Evolutionary conservation across 2,888 invertebrate genomes (phyloP).

Genomic region (Rotaria sp.): DNA sequence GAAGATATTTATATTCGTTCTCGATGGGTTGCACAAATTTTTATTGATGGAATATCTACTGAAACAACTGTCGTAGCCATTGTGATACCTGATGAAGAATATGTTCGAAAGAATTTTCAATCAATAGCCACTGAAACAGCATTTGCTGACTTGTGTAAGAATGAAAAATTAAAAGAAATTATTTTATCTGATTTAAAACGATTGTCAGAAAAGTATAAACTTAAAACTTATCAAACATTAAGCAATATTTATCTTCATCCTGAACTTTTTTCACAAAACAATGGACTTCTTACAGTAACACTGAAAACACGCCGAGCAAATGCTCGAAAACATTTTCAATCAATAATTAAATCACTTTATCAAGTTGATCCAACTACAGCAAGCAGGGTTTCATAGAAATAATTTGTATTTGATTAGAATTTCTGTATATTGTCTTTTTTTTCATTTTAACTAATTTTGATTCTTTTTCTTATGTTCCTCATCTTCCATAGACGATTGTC

Average conservation of each 20-base stretch:
- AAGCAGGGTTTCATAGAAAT: not conserved
- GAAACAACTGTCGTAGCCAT: conserved; percentile 77
- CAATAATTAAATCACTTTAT: not conserved
- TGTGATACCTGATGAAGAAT: conserved; percentile 87
- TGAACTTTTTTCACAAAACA: not conserved
- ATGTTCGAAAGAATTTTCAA: conserved; percentile 60
- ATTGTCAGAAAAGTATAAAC: conserved; percentile 27
- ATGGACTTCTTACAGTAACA: not conserved
- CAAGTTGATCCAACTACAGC: not conserved
- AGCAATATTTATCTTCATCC: not conserved
- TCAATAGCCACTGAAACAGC: conserved; percentile 70
- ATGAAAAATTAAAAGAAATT: conserved; percentile 33
- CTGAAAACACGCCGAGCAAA: not conserved
- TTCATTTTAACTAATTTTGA: too few relatives aligned
- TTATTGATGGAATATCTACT: conserved; percentile 35
- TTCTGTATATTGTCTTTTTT: too few relatives aligned
- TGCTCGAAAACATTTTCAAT: not conserved
- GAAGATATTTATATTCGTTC: conserved; percentile 35
- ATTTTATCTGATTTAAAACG: conserved; percentile 36
- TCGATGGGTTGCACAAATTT: conserved; percentile 35
- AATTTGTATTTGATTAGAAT: not conserved
- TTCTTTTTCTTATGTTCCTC: too few relatives aligned
- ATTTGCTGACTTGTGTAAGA: conserved; percentile 31
- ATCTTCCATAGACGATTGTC: too few relatives aligned
- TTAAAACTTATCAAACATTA: conserved; percentile 32